Percentiles rank a stretch among this genome's conserved stretches.
phyloP scores from a whole-genome alignment of 2,113 vertebrate genomes.

The Abramis brama region DNA sequence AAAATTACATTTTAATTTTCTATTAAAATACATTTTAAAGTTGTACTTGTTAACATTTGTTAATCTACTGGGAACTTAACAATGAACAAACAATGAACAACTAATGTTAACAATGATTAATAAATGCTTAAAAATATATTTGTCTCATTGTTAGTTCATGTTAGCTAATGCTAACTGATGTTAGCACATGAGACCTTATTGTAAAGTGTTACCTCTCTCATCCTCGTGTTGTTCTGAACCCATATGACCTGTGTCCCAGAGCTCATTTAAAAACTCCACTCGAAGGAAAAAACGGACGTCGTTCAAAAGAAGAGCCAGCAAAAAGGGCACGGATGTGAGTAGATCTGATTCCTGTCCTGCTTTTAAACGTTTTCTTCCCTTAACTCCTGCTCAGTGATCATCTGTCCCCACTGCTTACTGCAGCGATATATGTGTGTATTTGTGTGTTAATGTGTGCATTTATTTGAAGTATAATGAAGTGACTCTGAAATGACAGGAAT shows the following conservation, averaged over 20 bases:
- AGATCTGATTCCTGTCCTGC: conserved; percentile 32
- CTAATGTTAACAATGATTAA: no score
- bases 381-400: conserved; percentile 52
- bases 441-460: neutral
- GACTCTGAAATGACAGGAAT: conserved; percentile 79
- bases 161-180: no score
- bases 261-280: conserved; percentile 89
- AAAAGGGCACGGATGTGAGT: conserved; percentile 93
- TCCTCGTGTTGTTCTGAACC: neutral
- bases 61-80: no score
- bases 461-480: neutral
- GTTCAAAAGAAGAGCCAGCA: conserved; percentile 96
- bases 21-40: no score
- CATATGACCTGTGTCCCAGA: conserved; percentile 64
- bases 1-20: no score
- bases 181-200: no score
- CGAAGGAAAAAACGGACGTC: conserved; percentile 96
- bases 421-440: conserved; percentile 26
- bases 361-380: conserved; percentile 47
- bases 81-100: no score
- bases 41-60: no score
- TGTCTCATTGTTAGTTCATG: no score
- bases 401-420: conserved; percentile 42
- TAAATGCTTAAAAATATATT: no score
- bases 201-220: no score